Percentiles rank a stretch among this genome's conserved stretches.
Evolutionary conservation across 1,140 invertebrate species (phyloP).

Genomic region (Zaprionus vittiger): DNA sequence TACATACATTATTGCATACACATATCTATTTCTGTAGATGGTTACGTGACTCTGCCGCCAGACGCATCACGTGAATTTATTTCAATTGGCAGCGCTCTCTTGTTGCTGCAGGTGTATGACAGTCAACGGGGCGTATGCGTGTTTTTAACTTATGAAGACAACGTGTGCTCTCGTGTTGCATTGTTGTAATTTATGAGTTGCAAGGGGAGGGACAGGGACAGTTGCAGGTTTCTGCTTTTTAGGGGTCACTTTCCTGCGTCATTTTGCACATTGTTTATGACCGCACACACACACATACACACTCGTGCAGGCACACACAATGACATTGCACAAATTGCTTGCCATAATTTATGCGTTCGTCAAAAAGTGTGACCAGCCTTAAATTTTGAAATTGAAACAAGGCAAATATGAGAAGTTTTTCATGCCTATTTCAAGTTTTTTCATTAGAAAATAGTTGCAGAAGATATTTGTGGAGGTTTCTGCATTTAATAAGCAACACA

Average conservation of each 20-base stretch:
- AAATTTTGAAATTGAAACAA: conserved; percentile 9
- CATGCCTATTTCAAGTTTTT: neutral
- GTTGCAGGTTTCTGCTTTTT: conserved; percentile 52
- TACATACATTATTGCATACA: neutral
- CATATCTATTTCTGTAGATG: neutral
- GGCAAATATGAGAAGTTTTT: neutral
- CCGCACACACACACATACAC: conserved; percentile 12
- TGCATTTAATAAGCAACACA: conserved; percentile 54
- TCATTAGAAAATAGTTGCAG: neutral
- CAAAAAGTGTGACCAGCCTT: conserved; percentile 52
- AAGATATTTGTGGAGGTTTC: neutral
- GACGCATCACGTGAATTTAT: conserved; percentile 65
- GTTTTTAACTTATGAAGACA: conserved; percentile 69
- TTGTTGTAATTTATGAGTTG: conserved; percentile 64
- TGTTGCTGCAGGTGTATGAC: conserved; percentile 59
- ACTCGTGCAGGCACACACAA: neutral
- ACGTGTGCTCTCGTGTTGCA: conserved; percentile 6
- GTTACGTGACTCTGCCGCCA: conserved; percentile 29
- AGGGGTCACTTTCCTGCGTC: conserved; percentile 58
- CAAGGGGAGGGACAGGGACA: neutral
- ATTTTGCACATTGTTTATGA: conserved; percentile 69
- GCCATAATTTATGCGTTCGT: conserved; percentile 66
- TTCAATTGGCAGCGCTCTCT: conserved; percentile 41
- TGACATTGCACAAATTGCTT: conserved; percentile 56
- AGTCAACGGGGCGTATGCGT: conserved; percentile 55